Conservation (phyloP, 2,797 vertebrate species). For the Ispidina picta region DNA sequence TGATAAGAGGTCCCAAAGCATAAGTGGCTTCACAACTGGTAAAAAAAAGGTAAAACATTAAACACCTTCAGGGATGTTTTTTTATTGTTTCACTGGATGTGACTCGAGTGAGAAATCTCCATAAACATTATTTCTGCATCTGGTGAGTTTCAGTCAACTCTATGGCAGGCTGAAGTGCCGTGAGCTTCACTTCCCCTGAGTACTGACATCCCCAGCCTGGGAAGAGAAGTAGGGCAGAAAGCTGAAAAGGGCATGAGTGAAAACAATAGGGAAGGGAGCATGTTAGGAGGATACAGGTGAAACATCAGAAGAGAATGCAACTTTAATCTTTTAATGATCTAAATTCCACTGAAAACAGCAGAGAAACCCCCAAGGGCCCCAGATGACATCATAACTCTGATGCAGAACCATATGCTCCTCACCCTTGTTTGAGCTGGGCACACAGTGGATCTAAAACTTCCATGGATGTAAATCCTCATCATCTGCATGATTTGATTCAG, state of each 20-base stretch:
- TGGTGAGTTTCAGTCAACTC: neutral
- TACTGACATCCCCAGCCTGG: neutral
- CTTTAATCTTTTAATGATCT: neutral
- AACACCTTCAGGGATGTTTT: neutral
- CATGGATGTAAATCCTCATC: neutral
- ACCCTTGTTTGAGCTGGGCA: neutral
- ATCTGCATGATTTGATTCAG: neutral
- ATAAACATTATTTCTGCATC: neutral
- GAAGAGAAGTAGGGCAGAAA: neutral
- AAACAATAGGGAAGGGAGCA: neutral
- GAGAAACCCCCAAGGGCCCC: fast-evolving
- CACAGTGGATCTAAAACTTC: neutral
- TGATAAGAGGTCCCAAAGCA: neutral
- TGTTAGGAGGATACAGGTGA: fast-evolving
- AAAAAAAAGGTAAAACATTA: neutral
- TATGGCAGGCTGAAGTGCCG: neutral
- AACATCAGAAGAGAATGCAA: neutral
- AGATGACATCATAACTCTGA: neutral
- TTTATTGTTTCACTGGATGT: neutral
- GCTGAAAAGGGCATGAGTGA: neutral
- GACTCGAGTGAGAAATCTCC: neutral
- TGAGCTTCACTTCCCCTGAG: neutral
- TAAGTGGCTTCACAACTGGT: neutral
- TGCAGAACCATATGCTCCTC: neutral
- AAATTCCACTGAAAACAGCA: neutral